Evolutionary conservation across 2,888 invertebrate genomes (phyloP).

Genomic region (Dolomedes plantarius): DNA sequence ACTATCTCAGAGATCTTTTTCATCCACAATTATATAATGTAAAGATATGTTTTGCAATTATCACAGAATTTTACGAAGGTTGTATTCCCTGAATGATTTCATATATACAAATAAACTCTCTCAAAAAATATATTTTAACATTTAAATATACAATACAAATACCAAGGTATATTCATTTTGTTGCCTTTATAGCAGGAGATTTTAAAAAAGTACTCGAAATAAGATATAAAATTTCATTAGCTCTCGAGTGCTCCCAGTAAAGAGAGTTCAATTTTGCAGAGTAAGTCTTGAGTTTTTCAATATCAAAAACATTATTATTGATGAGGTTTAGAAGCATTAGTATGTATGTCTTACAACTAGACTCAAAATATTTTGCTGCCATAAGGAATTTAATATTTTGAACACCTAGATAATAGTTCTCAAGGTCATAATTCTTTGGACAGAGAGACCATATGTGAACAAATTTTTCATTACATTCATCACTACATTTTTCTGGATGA

Average conservation of each 20-base stretch:
- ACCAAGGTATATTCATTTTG: too few species aligned
- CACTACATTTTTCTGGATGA: constrained; percentile 33
- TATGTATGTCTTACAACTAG: constrained; percentile 28
- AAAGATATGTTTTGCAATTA: too few species aligned
- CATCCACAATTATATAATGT: too few species aligned
- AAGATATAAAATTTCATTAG: not conserved
- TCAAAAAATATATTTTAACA: too few species aligned
- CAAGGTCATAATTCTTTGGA: not conserved
- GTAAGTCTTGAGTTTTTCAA: constrained; percentile 14
- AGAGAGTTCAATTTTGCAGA: constrained; percentile 21
- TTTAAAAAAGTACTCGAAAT: not conserved
- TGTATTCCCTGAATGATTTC: too few species aligned
- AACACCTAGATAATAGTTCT: constrained; percentile 31
- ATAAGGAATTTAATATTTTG: constrained; percentile 51
- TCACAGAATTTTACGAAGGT: too few species aligned
- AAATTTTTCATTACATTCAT: constrained; percentile 7
- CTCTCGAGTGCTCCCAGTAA: constrained; percentile 7
- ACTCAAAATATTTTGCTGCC: not conserved
- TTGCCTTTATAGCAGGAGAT: too few species aligned
- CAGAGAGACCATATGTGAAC: constrained; percentile 22
- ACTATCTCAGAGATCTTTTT: too few species aligned
- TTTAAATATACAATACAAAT: too few species aligned
- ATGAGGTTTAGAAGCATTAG: constrained; percentile 18
- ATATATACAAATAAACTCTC: too few species aligned
- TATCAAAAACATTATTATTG: not conserved